Conservation (phyloP, 2,797 vertebrate species). For the Sebastes nivosus region DNA sequence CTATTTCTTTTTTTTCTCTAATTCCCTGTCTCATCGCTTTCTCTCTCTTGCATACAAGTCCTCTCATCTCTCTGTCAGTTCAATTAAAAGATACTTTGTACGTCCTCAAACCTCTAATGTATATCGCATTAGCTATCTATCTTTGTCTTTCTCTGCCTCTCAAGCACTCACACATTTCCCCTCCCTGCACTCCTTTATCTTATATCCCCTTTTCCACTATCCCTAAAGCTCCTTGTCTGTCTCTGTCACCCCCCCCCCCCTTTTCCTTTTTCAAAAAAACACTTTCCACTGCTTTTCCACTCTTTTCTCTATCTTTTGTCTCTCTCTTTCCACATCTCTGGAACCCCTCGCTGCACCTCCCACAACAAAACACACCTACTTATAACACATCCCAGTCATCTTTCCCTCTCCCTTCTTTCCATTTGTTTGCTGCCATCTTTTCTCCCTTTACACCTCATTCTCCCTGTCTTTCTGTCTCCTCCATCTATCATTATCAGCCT, state of each 20-base stretch:
- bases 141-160: conserved; percentile 25
- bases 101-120: conserved; percentile 10
- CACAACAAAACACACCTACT: conserved; percentile 44
- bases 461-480: conserved; percentile 14
- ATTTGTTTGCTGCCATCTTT: conserved; percentile 35
- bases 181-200: conserved; percentile 46
- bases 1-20: background rate
- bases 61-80: conserved; percentile 8
- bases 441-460: conserved; percentile 20
- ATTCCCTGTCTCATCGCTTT: background rate
- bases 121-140: conserved; percentile 17
- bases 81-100: conserved; percentile 25
- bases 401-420: conserved; percentile 24
- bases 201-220: conserved; percentile 63
- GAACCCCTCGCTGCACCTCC: conserved; percentile 27
- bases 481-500: conserved; percentile 54
- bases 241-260: conserved; percentile 32
- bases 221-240: conserved; percentile 42
- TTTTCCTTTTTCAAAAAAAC: conserved; percentile 43
- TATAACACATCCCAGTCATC: conserved; percentile 9
- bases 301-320: conserved; percentile 26
- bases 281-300: conserved; percentile 50
- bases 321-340: background rate
- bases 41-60: background rate
- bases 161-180: conserved; percentile 14